Evolutionary conservation across 2,113 vertebrate genomes (phyloP), one percentile per base, ranked within the genome.

Genomic region (Dromiciops gliroides): DNA sequence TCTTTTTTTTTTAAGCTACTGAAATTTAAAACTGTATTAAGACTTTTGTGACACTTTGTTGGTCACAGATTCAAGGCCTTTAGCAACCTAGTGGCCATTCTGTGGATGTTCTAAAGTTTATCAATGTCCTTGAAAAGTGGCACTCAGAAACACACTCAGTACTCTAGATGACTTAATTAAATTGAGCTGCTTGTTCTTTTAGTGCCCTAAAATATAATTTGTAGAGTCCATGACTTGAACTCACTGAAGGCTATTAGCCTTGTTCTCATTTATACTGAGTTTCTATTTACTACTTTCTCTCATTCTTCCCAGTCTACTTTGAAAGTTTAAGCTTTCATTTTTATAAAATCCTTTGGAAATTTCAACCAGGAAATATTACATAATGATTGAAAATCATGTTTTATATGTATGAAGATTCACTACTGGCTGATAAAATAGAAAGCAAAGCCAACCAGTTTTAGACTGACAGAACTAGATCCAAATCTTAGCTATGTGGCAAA

Each of bases 381-480:
- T 31, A 51, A 92, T 53, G 91, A 94, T 92, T 88, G 23, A 22
- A 94, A 93, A 92, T 89, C 47, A 95, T 49, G n/a, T 44, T 92
- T 83, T 91, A 95, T 60, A 44, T 47, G 88, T 53, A 48, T 48
- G 49, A 53, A 89, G 49, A 89, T 90, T 92, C 95, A 94, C 91
- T 94, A 92, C 75, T 53, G 88, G 91, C 88, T 75, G 19, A 48
- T 6, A 94, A 97, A 92, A 93, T 24, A 94, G 22, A 93, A 31
- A 19, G 25, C 25, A 93, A 31, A 19, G 25, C 22, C 89, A 93
- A 47, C 23, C 67, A 95, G 24, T 22, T 37, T 95, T 90, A 60
- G 60, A 92, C 37, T 31, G 52, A 92, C 8, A 92, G 23, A 91
- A 91, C 0, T 44, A 49, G 90, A 8, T 16, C 47, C 88, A 92